Conservation (phyloP, 2,888 invertebrate genomes). For the Lithophane leautieri region DNA sequence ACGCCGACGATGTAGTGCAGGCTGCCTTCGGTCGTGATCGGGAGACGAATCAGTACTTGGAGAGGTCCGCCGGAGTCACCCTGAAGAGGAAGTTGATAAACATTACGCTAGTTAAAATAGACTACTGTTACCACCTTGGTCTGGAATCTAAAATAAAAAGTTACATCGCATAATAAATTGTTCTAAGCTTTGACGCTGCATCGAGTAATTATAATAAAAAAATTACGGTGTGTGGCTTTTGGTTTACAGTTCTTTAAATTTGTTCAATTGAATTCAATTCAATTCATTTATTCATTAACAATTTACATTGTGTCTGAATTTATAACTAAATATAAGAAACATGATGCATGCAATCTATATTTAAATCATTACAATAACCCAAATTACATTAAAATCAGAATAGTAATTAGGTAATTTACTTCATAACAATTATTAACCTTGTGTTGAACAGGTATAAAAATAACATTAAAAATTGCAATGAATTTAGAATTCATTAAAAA, state of each 20-base stretch:
- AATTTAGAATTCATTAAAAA: no score
- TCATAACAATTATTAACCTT: no score
- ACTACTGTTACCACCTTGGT: background rate
- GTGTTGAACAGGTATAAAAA: no score
- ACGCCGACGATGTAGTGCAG: constrained; percentile 80
- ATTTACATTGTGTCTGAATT: no score
- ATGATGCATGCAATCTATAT: no score
- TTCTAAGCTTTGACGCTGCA: background rate
- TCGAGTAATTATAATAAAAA: background rate
- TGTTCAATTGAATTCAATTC: no score
- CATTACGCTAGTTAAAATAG: background rate
- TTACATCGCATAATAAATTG: background rate
- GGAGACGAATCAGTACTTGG: constrained; percentile 76
- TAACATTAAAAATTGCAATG: no score
- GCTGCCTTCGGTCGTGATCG: constrained; percentile 58
- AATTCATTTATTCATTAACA: no score
- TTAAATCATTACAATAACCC: no score
- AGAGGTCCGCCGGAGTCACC: constrained; percentile 94
- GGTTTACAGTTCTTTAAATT: background rate
- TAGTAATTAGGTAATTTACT: no score
- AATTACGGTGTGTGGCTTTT: background rate
- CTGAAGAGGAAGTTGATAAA: constrained; percentile 74
- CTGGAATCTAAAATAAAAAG: background rate
- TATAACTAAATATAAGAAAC: no score
- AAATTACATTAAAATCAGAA: no score